Base-by-base conservation (phyloP, 2,888 invertebrate genomes). In the Rutpela maculata region DNA sequence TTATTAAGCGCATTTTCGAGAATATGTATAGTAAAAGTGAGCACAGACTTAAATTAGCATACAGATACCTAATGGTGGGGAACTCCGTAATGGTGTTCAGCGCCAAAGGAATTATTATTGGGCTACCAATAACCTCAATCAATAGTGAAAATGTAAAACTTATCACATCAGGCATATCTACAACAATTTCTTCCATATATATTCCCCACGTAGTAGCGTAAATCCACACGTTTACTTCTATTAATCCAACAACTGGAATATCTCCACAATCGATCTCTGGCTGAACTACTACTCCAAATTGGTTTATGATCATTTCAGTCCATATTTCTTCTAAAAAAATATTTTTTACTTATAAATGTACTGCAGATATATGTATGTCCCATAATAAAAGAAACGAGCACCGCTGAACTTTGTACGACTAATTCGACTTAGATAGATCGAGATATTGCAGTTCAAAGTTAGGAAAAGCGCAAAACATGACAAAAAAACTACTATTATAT, bases 121-220 rank as follows among this genome's bases (percentile, higher is more conserved):
- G 91, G 15, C 82, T 79, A 26, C 89, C 89, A 35, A 87, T 81
- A 5, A 90, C 87, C 80, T 90, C 88, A 5, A 90, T 82, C 11
- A 89, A 78, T 26, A 90, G 60, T 55, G 86, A 87, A 78, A 90
- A 87, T 63, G 81, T 83, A 79, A 89, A 90, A 0, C 86, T 83
- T 0, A 87, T 84, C 15, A 90, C 82, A 62, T 89, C 87, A 56
- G 84, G 82, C 12, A 91, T 86, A 72, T 89, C 87, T 22, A 91
- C 85, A 1, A 85, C 79, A n/a, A 91, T 83, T 85, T 90, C 89
- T 75, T 91, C 91, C 0, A 86, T 78, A 77, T 91, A 91, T 43
- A 86, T 84, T n/a, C 91, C 91, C 90, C 90, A 91, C 2, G 91
- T 90, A 69, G 88, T 90, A 0, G 90, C 89, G 59, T 89, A 90